Base-by-base conservation (phyloP, 2,797 vertebrate genomes). In the Columba guinea region DNA sequence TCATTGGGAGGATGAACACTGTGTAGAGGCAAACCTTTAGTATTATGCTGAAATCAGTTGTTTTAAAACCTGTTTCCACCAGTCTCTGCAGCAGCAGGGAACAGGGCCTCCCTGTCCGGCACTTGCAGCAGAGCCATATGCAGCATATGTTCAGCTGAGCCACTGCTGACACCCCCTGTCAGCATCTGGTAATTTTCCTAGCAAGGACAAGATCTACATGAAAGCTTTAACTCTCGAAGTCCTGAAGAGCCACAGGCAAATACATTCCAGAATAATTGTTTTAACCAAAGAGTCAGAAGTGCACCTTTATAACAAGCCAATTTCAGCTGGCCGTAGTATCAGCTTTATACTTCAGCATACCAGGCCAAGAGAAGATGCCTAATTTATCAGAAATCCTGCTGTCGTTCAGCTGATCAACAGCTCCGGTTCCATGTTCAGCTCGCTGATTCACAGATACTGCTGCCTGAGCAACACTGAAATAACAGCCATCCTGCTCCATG, bases 141-240 rank as follows among this genome's bases (percentile, higher is more conserved):
- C 48, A 34, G 58, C 94, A 58, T 81, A 86, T 89, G 96, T 94
- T 95, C 93, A 71, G 65, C 77, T 58, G 87, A 81, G 82, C 56
- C 71, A 81, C 92, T 95, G 92, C 75, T 96, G 96, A 96, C 91
- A 94, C 89, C 92, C 94, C 93, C 93, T 92, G 92, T 94, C 96
- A 97, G 95, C 88, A 86, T 92, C 86, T 82, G 92, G 96, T 93
- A 95, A 96, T 96, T 95, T 96, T 95, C 91, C 60, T 64, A 71
- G 80, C 74, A 87, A 34, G 9, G 26, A 78, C 55, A 68, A 84
- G 67, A 52, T 59, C 39, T 76, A 34, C 55, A 46, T 53, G 85
- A 92, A 94, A 90, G 62, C 65, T 93, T 95, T 94, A 93, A 96
- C 94, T 92, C 76, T 89, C 27, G 71, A 94, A 88, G 60, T 79